Conservation (phyloP, 2,888 invertebrate genomes). For the Micoletzkya japonica region DNA sequence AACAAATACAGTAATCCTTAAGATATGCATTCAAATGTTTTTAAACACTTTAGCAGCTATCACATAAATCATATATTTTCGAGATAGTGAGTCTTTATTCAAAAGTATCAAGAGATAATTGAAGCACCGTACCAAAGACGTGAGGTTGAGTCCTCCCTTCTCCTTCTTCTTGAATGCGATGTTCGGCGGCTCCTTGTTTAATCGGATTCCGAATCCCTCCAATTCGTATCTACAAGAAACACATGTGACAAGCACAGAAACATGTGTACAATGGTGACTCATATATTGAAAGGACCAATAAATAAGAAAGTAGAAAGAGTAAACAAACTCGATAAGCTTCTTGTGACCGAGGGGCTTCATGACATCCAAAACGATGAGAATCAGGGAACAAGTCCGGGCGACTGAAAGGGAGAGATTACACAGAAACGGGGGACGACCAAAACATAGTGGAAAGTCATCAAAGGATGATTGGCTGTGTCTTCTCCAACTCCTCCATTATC, state of each 20-base stretch:
- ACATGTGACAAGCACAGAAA: not conserved
- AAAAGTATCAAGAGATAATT: not conserved
- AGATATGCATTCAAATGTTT: too few species aligned
- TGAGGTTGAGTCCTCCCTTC: slow-evolving; percentile 96
- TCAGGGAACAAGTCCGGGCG: slow-evolving; percentile 93
- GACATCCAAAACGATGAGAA: slow-evolving; percentile 93
- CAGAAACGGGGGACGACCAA: not conserved
- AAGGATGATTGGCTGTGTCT: too few species aligned
- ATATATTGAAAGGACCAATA: not conserved
- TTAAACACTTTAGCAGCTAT: not conserved
- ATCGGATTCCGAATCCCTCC: slow-evolving; percentile 94
- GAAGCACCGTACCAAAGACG: slow-evolving; percentile 75
- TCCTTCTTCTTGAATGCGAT: slow-evolving; percentile 94
- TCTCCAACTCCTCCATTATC: not conserved
- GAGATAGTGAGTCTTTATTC: too few species aligned
- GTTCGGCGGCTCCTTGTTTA: slow-evolving; percentile 93
- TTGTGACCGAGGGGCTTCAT: slow-evolving; percentile 96
- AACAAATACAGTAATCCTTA: not conserved
- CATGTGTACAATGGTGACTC: not conserved
- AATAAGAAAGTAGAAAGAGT: not conserved
- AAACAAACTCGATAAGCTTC: slow-evolving; percentile 77
- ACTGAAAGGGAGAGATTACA: slow-evolving; percentile 70
- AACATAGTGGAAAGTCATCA: not conserved
- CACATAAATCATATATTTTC: not conserved
- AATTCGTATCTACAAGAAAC: slow-evolving; percentile 76